These are phyloP conservation scores for Andricus quercusramuli DNA, from an alignment of 2,888 invertebrate genomes.

Conservation along the genomic window DNA sequence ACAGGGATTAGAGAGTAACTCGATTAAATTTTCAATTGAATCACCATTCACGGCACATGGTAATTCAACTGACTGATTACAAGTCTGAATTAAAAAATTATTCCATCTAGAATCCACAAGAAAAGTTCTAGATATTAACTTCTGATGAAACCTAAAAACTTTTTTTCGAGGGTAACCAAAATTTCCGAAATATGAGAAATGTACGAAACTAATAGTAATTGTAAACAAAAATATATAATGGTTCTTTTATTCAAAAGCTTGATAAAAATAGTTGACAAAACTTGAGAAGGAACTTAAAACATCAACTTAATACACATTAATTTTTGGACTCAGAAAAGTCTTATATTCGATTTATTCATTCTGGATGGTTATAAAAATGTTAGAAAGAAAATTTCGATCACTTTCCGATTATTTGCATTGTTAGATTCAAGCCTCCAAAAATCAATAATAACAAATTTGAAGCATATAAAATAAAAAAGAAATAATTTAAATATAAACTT, in stretches of 20 bases:
- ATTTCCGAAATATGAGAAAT: background rate
- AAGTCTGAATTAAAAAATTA: conserved; percentile 3
- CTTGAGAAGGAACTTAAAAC: too few species aligned
- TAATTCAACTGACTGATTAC: conserved; percentile 45
- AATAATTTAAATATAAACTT: too few species aligned
- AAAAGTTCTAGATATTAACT: background rate
- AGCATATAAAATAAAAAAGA: too few species aligned
- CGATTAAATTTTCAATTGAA: conserved; percentile 62
- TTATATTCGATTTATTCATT: too few species aligned
- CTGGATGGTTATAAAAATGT: too few species aligned
- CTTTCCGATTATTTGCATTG: too few species aligned
- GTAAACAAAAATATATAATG: background rate
- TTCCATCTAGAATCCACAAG: background rate
- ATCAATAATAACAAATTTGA: too few species aligned
- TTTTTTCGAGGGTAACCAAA: background rate
- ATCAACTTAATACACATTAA: too few species aligned
- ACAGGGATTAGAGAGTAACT: conserved; percentile 61
- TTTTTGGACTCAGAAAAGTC: too few species aligned
- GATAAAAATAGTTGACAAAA: background rate
- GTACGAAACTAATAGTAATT: background rate
- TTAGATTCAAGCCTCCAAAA: too few species aligned
- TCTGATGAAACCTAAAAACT: background rate
- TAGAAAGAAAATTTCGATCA: too few species aligned
- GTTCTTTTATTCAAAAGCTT: background rate
- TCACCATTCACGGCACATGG: conserved; percentile 58